Evolutionary conservation across 1,140 invertebrate genomes (phyloP).

Genomic region (Protaetia brevitarsis): DNA sequence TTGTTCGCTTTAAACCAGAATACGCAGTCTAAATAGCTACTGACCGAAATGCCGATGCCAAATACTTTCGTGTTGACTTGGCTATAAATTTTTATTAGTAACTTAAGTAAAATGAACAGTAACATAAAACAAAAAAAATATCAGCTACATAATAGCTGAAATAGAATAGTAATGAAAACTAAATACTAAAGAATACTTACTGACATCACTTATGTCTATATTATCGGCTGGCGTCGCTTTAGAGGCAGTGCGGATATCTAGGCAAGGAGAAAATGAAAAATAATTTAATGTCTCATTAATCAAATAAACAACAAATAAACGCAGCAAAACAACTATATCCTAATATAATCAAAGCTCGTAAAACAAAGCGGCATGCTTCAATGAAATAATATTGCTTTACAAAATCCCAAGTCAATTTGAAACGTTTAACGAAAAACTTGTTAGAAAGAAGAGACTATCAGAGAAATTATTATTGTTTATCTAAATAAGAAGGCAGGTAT

Average conservation of each 20-base stretch:
- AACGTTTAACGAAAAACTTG: background rate
- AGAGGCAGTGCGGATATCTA: slow-evolving; percentile 11
- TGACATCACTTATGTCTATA: slow-evolving; percentile 71
- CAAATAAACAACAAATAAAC: background rate
- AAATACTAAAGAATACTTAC: slow-evolving; percentile 56
- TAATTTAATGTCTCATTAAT: background rate
- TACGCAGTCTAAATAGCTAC: background rate
- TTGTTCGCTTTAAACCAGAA: background rate
- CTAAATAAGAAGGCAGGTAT: too few species aligned
- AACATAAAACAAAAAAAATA: too few species aligned
- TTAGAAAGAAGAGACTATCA: background rate
- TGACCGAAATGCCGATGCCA: background rate
- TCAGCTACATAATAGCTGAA: background rate
- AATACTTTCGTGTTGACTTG: background rate
- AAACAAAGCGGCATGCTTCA: slow-evolving; percentile 1
- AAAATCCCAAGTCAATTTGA: background rate
- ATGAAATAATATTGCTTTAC: too few species aligned
- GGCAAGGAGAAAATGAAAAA: background rate
- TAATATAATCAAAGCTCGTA: background rate
- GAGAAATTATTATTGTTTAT: too few species aligned
- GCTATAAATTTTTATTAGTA: too few species aligned
- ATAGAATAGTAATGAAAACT: background rate
- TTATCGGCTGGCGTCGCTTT: slow-evolving; percentile 40
- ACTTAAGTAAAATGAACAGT: too few species aligned
- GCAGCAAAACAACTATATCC: background rate